Evolutionary conservation across 2,888 invertebrate species (phyloP).

Genomic region (Agonopterix alstromeriana): DNA sequence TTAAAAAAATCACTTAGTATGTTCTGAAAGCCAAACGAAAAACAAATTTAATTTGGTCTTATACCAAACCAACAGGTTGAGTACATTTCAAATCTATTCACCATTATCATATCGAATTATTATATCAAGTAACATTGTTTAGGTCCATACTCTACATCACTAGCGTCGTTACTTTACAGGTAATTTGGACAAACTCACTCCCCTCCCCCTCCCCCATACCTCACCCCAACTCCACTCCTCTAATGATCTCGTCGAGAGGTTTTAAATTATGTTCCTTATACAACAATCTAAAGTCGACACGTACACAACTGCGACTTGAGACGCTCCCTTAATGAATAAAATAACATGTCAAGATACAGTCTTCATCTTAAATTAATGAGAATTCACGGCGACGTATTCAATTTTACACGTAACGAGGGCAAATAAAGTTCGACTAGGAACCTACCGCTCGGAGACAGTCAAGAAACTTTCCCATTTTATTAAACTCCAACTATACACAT

Average conservation of each 20-base stretch:
- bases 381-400: constrained; percentile 64
- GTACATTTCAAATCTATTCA: no score
- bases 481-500: constrained; percentile 53
- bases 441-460: constrained; percentile 10
- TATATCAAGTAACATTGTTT: no score
- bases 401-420: constrained; percentile 67
- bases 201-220: constrained; percentile 10
- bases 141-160: no score
- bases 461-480: constrained; percentile 52
- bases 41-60: no score
- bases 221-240: constrained; percentile 28
- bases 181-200: not conserved
- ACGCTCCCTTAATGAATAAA: constrained; percentile 69
- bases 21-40: no score
- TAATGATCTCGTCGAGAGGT: constrained; percentile 65
- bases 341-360: constrained; percentile 71
- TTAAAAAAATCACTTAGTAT: no score
- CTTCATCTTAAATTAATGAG: constrained; percentile 74
- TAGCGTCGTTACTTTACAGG: no score
- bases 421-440: constrained; percentile 56
- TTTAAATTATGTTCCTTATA: constrained; percentile 66
- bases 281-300: constrained; percentile 65
- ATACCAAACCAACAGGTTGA: no score
- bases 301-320: constrained; percentile 51
- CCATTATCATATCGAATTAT: no score